Base-by-base conservation (phyloP, 2,797 vertebrate species). In the Melanogrammus aeglefinus region DNA sequence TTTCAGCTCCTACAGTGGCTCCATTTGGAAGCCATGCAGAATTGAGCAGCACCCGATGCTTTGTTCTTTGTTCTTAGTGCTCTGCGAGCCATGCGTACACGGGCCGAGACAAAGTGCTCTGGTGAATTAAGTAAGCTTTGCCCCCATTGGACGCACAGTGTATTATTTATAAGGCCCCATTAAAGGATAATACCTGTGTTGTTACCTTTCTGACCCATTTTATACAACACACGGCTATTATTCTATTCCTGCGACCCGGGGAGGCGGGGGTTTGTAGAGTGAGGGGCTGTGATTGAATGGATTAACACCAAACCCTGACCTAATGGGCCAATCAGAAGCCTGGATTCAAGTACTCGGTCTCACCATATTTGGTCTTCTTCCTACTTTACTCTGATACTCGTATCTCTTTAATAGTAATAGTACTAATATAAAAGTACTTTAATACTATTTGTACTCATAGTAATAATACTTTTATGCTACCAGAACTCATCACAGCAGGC, bases 121-220 rank as follows among this genome's bases (percentile, higher is more conserved):
- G 76, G 73, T 81, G 76, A 80, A 84, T 35, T 5, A 84, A 71
- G 84, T 82, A 80, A 86, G 29, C 27, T 24, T 39, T 5, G 77
- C 31, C 72, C 80, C 76, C 79, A 79, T 76, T 80, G 31, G 44
- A 70, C 57, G 44, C 4, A 35, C 63, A 29, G 83, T 77, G 18
- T 66, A 41, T 76, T 76, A 39, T 71, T 44, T 44, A 31, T 41
- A 76, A 41, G 36, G 1, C 38, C 14, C 12, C n/a, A 70, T 76
- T 76, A 76, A 41, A 76, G 36, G 35, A 76, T 35, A 44, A 31
- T 76, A 76, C 8, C 35, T 27, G 13, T 24, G 38, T 76, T 73
- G 14, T 31, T 7, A n/a, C 0, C 6, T 35, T 75, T 57, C 51
- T 16, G 51, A 57, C 51, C 51, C 51, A 57, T 57, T 57, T 57